A percentile compares a stretch with the other conserved stretches of the same genome.
phyloP scores from a whole-genome alignment of 2,888 invertebrate species.

The Lagria hirta region DNA sequence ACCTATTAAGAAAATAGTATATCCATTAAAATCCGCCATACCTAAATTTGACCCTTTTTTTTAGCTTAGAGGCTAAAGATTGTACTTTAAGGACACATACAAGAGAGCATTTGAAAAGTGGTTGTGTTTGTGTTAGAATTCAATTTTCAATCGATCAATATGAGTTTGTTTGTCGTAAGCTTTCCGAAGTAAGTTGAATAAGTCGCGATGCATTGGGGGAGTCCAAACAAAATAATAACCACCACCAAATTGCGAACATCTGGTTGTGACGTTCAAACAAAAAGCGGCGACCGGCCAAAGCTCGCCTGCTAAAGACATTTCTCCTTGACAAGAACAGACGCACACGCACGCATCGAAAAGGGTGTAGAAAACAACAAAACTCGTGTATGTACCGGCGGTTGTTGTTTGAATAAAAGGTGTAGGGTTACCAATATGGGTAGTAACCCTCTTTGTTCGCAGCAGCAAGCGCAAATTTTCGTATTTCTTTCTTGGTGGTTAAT shows the following conservation, averaged over 20 bases:
- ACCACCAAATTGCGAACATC: conserved; percentile 54
- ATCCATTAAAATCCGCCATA: too few relatives aligned
- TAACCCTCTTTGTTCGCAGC: conserved; percentile 21
- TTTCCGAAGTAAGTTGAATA: conserved; percentile 14
- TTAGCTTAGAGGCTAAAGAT: too few relatives aligned
- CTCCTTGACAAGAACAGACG: conserved; percentile 36
- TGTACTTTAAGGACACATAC: too few relatives aligned
- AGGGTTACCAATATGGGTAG: conserved; percentile 22
- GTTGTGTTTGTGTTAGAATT: too few relatives aligned
- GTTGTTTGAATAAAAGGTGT: conserved; percentile 21
- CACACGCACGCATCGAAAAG: conserved; percentile 30
- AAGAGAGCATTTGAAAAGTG: too few relatives aligned
- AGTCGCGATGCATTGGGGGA: conserved; percentile 39
- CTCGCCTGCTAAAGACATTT: conserved; percentile 50
- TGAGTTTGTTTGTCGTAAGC: too few relatives aligned
- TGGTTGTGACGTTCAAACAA: conserved; percentile 59
- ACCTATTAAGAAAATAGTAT: too few relatives aligned
- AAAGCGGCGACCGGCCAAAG: conserved; percentile 53
- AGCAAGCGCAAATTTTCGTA: conserved; percentile 2
- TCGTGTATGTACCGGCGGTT: conserved; percentile 13
- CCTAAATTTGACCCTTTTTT: too few relatives aligned
- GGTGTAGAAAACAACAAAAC: conserved; percentile 15
- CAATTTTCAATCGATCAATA: too few relatives aligned
- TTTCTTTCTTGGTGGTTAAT: too few relatives aligned
- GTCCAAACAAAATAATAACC: conserved; percentile 48